A percentile compares a stretch with the other conserved stretches of the same genome.
Evolutionary conservation across 2,113 vertebrate species (phyloP).

Genomic region (Onychostoma macrolepis): DNA sequence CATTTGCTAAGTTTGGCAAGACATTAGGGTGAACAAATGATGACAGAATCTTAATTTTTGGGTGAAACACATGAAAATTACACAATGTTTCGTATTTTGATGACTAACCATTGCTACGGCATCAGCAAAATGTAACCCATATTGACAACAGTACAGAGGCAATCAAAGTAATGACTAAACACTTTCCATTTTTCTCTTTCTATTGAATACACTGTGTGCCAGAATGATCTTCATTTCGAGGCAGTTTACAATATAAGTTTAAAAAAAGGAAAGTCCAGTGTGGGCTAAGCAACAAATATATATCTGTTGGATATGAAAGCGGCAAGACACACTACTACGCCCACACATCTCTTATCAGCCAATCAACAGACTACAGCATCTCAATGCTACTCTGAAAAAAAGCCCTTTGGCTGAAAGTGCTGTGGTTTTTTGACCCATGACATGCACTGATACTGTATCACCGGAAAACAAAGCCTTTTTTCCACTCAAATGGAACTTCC

Average conservation of each 20-base stretch:
- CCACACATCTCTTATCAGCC: conserved; percentile 14
- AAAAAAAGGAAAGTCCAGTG: background rate
- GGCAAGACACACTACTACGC: background rate
- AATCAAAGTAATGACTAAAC: background rate
- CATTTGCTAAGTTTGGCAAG: background rate
- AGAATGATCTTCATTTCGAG: background rate
- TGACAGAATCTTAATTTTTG: background rate
- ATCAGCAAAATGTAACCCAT: background rate
- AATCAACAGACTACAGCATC: background rate
- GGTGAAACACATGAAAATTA: background rate
- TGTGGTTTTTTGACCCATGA: conserved; percentile 40
- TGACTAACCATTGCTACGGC: background rate
- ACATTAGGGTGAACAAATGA: background rate
- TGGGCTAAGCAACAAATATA: background rate
- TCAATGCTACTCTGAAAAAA: background rate
- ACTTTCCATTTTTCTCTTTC: background rate
- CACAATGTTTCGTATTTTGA: background rate
- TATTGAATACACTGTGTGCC: background rate
- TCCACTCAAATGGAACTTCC: conserved; percentile 10
- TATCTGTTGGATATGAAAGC: background rate
- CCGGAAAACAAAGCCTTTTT: conserved; percentile 4
- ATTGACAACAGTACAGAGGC: background rate
- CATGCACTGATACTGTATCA: conserved; percentile 31
- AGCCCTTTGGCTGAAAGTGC: background rate
- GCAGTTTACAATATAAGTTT: background rate